Evolutionary conservation across 1,140 invertebrate species (phyloP), one percentile per base, ranked within the genome.

Genomic region (Potamilus streckersoni): DNA sequence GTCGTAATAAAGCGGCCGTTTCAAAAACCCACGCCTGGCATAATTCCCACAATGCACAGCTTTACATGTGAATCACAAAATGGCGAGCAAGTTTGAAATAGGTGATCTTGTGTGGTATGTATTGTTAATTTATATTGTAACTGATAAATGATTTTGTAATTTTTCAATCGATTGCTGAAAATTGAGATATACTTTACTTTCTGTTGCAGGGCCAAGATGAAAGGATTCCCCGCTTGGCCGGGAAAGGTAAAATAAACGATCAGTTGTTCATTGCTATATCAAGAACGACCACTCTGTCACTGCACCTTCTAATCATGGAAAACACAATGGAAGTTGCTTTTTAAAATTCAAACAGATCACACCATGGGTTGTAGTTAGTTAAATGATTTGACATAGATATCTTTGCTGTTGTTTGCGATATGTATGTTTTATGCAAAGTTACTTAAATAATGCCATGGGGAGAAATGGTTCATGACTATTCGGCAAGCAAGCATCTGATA

Each of bases 161-260:
- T 20, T 27, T 57, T 16, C 16, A 27, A 62, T 59, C 58, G 55
- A 23, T 16, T 62, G 66, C 19, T 71, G 59, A 23, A 63, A 13
- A 20, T 69, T 61, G 38, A 49, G 19, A 71, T 23, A 78, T 72
- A 14, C 75, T 63, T 76, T 69, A 71, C 63, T 58, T 76, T 70
- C 76, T 73, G 60, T 77, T 95, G 86, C 92, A 96, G 96, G 96
- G 96, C 96, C 27, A 96, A 96, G 93, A 97, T 97, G 95, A 97
- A 96, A 92, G 95, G 95, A 85, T 97, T 96, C 91, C 95, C 95
- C 76, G 95, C 95, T 77, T 97, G 96, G 96, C 96, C 96, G 62
- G 95, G 94, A 90, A 94, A 95, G 93, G 95, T 97, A 93, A 94
- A 69, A 19, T 8, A 57, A n/a, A n/a, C 17, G 38, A 23, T 20